These are phyloP conservation scores for Nesospiza acunhae DNA, from an alignment of 2,113 vertebrate species.

Conservation along the genomic window DNA sequence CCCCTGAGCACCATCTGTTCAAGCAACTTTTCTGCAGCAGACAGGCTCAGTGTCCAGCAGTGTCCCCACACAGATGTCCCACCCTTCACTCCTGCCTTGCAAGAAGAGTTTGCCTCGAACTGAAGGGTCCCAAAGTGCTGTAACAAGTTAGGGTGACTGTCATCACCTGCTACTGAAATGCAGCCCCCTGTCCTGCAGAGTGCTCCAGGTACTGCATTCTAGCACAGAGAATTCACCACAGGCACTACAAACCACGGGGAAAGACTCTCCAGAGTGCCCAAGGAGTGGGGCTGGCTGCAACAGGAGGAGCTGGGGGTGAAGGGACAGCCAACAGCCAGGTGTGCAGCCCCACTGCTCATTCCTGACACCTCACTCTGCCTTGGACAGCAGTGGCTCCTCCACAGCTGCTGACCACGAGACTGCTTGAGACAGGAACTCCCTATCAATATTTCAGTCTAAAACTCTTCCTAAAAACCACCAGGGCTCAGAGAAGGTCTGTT, in stretches of 20 bases:
- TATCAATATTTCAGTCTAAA: not conserved
- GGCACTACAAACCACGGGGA: not conserved
- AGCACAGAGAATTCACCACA: not conserved
- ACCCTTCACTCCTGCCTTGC: not conserved
- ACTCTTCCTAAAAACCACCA: not conserved
- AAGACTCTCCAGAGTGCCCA: not conserved
- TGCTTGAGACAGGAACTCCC: not conserved
- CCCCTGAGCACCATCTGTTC: not conserved
- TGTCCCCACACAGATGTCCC: constrained; percentile 38
- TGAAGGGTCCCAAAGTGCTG: constrained; percentile 76
- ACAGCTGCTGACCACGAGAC: not conserved
- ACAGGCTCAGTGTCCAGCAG: not conserved
- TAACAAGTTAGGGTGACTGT: not conserved
- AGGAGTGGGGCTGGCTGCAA: constrained; percentile 1
- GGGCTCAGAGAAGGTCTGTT: not conserved
- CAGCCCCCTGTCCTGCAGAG: not conserved
- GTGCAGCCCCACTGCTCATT: not conserved
- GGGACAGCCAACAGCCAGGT: not conserved
- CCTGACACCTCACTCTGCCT: not conserved
- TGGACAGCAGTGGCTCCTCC: not conserved
- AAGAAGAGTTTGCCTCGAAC: not conserved
- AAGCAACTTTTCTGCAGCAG: not conserved
- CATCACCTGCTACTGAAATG: not conserved
- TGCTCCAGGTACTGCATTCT: not conserved
- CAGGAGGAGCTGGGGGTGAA: not conserved